These are phyloP conservation scores for Leptobrachium ailaonicum DNA, from an alignment of 2,113 vertebrate species.

Conservation along the genomic window DNA sequence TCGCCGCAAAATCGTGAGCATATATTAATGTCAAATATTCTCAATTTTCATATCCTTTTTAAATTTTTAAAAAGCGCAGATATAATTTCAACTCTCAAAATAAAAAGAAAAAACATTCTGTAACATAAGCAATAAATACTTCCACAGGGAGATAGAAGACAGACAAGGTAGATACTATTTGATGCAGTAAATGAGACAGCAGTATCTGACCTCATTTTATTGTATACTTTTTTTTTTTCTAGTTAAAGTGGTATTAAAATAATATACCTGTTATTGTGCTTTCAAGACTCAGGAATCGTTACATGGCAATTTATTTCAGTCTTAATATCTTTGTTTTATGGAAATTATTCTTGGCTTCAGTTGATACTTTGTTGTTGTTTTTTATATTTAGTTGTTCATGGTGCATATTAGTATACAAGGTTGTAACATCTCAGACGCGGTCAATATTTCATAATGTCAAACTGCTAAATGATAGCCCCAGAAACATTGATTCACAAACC, in stretches of 20 bases:
- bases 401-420: conserved; percentile 43
- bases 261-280: conserved; percentile 15
- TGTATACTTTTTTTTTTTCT: conserved; percentile 2
- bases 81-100: conserved; percentile 28
- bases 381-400: conserved; percentile 11
- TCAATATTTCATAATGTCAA: conserved; percentile 51
- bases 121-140: conserved; percentile 26
- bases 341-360: neutral
- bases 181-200: conserved; percentile 15
- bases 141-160: conserved; percentile 12
- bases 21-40: conserved; percentile 36
- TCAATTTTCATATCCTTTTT: conserved; percentile 27
- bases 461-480: conserved; percentile 47
- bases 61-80: conserved; percentile 15
- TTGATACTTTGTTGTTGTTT: conserved; percentile 6
- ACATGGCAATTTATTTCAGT: conserved; percentile 17
- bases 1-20: conserved; percentile 11
- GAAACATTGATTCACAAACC: conserved; percentile 46
- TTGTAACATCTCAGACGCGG: conserved; percentile 41
- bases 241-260: conserved; percentile 24
- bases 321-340: conserved; percentile 14
- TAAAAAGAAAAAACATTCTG: neutral
- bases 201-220: conserved; percentile 31
- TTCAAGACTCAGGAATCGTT: conserved; percentile 6
- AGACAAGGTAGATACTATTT: conserved; percentile 11